These are phyloP conservation scores for Alca torda DNA, from an alignment of 2,797 vertebrate species.

Conservation along the genomic window DNA sequence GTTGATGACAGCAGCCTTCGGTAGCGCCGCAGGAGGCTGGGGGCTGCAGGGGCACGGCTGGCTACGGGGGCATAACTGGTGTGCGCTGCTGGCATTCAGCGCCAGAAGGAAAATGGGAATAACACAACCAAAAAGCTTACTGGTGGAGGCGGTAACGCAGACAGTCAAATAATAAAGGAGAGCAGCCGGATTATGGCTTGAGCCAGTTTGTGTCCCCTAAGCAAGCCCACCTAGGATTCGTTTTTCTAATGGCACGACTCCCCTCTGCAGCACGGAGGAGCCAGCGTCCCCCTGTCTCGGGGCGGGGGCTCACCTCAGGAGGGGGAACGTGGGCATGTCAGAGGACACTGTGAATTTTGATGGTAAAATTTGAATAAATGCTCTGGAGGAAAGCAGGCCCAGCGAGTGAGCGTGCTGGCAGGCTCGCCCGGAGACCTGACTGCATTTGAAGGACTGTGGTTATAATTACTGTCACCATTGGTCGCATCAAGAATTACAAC, in stretches of 20 bases:
- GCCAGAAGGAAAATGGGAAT: neutral
- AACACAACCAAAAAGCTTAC: neutral
- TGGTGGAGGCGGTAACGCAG: neutral
- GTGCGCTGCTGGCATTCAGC: neutral
- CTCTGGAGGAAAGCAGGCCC: neutral
- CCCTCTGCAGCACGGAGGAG: neutral
- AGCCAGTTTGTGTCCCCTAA: neutral
- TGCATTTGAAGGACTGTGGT: neutral
- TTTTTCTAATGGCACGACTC: neutral
- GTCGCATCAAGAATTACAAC: constrained; percentile 41
- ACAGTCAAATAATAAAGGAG: neutral
- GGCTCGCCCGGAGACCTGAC: constrained; percentile 17
- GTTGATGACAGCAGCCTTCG: rapidly evolving
- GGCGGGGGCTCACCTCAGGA: neutral
- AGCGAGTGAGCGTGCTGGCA: neutral
- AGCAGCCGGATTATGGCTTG: neutral
- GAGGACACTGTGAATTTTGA: neutral
- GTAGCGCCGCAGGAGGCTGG: neutral
- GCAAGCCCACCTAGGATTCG: neutral
- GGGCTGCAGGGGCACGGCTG: rapidly evolving
- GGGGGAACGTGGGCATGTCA: neutral
- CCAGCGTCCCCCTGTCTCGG: rapidly evolving
- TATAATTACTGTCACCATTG: constrained; percentile 55
- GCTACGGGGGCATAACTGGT: rapidly evolving
- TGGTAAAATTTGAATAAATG: neutral